Conservation (phyloP, 1,140 invertebrate species). For the Harpegnathos saltator region DNA sequence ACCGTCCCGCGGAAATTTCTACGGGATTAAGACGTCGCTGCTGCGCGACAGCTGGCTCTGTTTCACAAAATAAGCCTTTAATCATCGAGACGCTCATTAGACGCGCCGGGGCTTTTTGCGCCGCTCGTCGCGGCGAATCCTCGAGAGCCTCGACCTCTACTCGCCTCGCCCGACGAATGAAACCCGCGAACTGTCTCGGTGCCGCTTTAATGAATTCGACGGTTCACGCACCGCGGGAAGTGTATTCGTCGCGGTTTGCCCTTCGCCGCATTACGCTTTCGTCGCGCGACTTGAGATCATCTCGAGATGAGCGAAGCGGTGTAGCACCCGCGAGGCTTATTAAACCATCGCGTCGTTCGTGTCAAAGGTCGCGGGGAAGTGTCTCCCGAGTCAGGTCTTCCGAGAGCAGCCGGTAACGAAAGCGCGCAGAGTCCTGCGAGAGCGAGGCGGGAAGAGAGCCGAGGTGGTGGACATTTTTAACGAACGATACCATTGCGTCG, state of each 20-base stretch:
- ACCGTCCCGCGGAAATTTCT: neutral
- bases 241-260: neutral
- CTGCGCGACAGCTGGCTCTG: slow-evolving; percentile 34
- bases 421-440: neutral
- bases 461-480: too few relatives aligned
- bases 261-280: neutral
- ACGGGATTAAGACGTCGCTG: slow-evolving; percentile 33
- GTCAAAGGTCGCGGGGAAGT: neutral
- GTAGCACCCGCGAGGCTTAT: neutral
- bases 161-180: too few relatives aligned
- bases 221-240: too few relatives aligned
- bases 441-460: neutral
- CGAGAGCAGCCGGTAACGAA: neutral
- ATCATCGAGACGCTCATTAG: slow-evolving; percentile 26
- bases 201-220: slow-evolving; percentile 18
- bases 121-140: too few relatives aligned
- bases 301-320: neutral
- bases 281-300: neutral
- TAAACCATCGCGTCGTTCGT: neutral
- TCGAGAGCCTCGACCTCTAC: too few relatives aligned
- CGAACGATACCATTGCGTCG: neutral
- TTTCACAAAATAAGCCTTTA: slow-evolving; percentile 48
- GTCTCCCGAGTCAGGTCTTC: too few relatives aligned
- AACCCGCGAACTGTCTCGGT: too few relatives aligned
- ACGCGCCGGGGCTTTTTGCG: neutral